Conservation (phyloP, 2,113 vertebrate species). For the Otocyon megalotis region DNA sequence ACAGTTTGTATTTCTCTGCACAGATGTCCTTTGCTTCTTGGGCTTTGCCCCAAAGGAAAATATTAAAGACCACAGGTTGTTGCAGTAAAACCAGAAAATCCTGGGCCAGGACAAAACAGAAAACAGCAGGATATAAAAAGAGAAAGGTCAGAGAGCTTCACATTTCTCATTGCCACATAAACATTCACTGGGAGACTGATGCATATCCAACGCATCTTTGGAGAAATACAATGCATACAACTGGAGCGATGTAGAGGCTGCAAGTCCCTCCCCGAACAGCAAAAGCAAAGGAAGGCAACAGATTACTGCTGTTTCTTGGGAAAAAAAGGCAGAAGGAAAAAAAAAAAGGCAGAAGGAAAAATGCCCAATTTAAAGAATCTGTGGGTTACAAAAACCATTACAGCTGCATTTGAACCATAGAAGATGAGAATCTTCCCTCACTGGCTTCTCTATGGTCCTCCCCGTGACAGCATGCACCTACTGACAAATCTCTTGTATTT, state of each 20-base stretch:
- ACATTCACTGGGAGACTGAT: background rate
- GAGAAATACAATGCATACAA: background rate
- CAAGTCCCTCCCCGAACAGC: background rate
- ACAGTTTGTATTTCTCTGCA: slow-evolving; percentile 14
- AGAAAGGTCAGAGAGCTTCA: background rate
- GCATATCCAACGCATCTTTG: background rate
- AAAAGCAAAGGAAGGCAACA: background rate
- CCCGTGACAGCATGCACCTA: background rate
- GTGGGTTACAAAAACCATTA: background rate
- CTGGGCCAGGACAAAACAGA: background rate
- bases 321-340: background rate
- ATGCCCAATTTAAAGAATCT: background rate
- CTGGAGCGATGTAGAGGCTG: too few species aligned
- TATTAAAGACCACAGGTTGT: slow-evolving; percentile 45
- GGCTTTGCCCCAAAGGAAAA: background rate
- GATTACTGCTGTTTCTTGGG: background rate
- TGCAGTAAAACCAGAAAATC: background rate
- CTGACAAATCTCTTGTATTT: background rate
- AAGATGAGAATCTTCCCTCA: background rate
- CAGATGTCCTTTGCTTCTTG: slow-evolving; percentile 1
- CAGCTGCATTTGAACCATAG: background rate
- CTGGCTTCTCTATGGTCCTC: background rate
- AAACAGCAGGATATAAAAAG: background rate
- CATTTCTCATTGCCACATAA: background rate
- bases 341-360: background rate